Conservation (phyloP, 2,113 vertebrate species). For the Stercorarius parasiticus region DNA sequence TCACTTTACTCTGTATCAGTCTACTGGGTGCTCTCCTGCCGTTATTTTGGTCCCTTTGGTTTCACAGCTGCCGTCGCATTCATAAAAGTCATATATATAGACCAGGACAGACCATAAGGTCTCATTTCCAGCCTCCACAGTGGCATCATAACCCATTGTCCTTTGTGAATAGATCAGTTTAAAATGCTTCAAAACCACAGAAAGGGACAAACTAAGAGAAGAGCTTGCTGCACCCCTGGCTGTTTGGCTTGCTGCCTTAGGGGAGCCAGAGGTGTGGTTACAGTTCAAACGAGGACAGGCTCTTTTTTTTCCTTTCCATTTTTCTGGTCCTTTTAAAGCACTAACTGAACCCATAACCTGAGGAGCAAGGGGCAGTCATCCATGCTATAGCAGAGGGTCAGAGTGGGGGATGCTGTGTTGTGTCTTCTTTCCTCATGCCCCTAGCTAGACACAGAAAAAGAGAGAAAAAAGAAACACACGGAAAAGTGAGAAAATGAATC, state of each 20-base stretch:
- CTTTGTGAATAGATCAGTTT: background rate
- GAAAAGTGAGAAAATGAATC: background rate
- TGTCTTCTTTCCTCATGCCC: background rate
- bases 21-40: background rate
- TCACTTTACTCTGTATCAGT: background rate
- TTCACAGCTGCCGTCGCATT: background rate
- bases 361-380: background rate
- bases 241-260: background rate
- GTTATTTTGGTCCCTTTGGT: background rate
- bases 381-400: background rate
- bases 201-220: background rate
- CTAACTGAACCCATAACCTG: background rate
- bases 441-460: background rate
- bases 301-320: background rate
- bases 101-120: background rate
- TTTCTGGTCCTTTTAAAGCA: background rate
- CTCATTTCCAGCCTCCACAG: background rate
- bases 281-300: conserved; percentile 6
- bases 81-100: background rate
- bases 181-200: conserved; percentile 1
- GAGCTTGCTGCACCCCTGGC: background rate
- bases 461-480: background rate
- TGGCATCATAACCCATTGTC: background rate
- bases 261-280: background rate
- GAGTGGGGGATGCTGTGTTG: background rate